A percentile compares a stretch with the other conserved stretches of the same genome.
phyloP scores from a whole-genome alignment of 1,140 invertebrate species.

The Bombus impatiens region DNA sequence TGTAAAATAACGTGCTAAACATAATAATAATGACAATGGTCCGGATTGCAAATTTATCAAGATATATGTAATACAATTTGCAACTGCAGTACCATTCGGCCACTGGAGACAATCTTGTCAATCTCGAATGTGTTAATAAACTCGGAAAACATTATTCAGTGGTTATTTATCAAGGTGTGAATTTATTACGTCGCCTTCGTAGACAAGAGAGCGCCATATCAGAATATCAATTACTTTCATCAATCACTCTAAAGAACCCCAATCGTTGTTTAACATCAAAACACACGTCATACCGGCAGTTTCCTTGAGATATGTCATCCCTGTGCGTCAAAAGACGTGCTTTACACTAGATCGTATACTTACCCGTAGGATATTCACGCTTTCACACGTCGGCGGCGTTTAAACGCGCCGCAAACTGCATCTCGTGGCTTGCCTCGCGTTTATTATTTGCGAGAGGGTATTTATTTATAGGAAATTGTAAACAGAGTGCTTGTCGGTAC shows the following conservation, averaged over 20 bases:
- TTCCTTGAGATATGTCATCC: neutral
- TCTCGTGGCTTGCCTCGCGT: slow-evolving; percentile 12
- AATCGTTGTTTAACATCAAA: neutral
- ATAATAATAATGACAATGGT: too few species aligned
- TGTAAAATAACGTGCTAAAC: too few species aligned
- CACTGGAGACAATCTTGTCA: neutral
- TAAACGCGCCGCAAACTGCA: slow-evolving; percentile 24
- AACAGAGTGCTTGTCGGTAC: neutral
- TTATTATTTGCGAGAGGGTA: slow-evolving; percentile 42
- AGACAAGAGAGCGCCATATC: too few species aligned
- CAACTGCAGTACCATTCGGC: too few species aligned
- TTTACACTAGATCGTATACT: neutral
- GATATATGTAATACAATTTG: too few species aligned
- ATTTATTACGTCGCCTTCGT: neutral
- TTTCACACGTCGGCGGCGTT: neutral
- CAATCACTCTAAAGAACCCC: neutral
- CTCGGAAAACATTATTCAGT: neutral
- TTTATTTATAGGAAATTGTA: slow-evolving; percentile 44
- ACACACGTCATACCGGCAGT: neutral
- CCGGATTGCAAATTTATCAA: too few species aligned
- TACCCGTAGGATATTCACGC: neutral
- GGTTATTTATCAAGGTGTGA: neutral
- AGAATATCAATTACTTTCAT: neutral
- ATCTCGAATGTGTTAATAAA: neutral
- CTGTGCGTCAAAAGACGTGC: neutral